phyloP scores from a whole-genome alignment of 2,888 invertebrate species.

The Chrysolina haemoptera region DNA sequence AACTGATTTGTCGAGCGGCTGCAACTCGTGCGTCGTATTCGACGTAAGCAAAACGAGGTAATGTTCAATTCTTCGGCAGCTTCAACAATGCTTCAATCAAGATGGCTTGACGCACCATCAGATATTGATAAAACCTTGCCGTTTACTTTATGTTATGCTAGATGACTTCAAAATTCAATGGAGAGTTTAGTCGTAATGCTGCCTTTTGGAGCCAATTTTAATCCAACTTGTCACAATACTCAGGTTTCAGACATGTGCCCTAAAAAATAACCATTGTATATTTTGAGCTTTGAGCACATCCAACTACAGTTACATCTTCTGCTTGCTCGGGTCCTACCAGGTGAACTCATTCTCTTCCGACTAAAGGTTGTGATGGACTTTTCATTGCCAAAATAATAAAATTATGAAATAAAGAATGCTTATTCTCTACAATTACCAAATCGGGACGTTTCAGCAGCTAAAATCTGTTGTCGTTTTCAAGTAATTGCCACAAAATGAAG shows the following conservation, averaged over 20 bases:
- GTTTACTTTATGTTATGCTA: conserved; percentile 51
- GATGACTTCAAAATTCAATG: conserved; percentile 53
- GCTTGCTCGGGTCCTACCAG: no score
- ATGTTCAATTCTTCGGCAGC: conserved; percentile 57
- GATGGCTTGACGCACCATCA: conserved; percentile 59
- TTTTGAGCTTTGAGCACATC: no score
- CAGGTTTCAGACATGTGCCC: conserved; percentile 22
- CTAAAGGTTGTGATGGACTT: no score
- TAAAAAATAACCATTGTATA: no score
- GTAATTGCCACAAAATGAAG: no score
- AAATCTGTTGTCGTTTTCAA: no score
- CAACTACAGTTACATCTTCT: no score
- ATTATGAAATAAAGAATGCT: no score
- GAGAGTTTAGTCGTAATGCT: conserved; percentile 55
- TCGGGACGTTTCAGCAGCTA: no score
- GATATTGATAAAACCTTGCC: conserved; percentile 55
- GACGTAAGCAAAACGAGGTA: conserved; percentile 60
- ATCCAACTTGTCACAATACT: conserved; percentile 33
- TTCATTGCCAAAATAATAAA: no score
- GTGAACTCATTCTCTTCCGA: no score
- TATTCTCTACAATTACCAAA: no score
- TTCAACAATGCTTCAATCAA: conserved; percentile 58
- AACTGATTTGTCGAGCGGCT: conserved; percentile 62
- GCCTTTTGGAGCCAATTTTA: conserved; percentile 54
- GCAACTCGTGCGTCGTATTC: conserved; percentile 64